Conservation (phyloP, 2,797 vertebrate genomes). For the Pangasius djambal region DNA sequence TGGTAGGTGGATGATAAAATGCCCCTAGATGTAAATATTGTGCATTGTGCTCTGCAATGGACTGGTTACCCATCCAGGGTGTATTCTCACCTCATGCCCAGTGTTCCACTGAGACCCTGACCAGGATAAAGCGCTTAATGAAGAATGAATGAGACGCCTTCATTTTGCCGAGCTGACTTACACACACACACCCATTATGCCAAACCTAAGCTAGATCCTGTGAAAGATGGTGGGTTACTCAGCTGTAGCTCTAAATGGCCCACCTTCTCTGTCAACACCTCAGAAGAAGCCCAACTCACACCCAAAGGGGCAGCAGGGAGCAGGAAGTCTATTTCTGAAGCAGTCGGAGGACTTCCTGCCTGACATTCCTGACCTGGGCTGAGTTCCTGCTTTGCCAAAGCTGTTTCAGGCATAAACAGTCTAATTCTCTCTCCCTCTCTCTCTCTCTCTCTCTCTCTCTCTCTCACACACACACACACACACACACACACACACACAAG, state of each 20-base stretch:
- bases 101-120: neutral
- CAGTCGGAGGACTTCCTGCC: constrained; percentile 75
- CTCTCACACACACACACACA: constrained; percentile 10
- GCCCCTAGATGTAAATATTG: neutral
- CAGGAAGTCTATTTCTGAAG: constrained; percentile 81
- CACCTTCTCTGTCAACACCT: constrained; percentile 65
- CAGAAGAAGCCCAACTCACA: constrained; percentile 61
- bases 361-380: constrained; percentile 80
- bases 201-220: neutral
- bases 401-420: constrained; percentile 41
- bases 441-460: constrained; percentile 22
- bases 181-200: neutral
- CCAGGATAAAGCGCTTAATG: neutral
- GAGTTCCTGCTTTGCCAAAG: constrained; percentile 68
- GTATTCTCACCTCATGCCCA: neutral
- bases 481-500: neutral
- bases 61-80: neutral
- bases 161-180: neutral
- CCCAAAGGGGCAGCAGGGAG: constrained; percentile 64
- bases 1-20: neutral
- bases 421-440: neutral
- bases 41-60: neutral
- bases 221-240: constrained; percentile 10
- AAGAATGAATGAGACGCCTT: neutral
- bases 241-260: constrained; percentile 29